Evolutionary conservation across 2,113 vertebrate genomes (phyloP), one percentile per base, ranked within the genome.

Genomic region (Engystomops pustulosus): DNA sequence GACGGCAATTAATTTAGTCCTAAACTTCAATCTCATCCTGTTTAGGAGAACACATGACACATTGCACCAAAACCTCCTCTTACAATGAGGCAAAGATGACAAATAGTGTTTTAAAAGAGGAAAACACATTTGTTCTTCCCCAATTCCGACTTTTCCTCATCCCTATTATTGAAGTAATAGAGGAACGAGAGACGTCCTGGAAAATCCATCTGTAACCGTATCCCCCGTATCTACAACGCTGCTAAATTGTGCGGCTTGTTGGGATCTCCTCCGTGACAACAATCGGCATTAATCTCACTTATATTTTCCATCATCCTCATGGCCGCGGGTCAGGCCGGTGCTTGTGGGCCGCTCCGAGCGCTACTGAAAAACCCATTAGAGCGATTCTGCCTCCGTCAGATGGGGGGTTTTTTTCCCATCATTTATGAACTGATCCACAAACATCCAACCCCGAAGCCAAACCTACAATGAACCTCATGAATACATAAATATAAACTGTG

Each of bases 221-320:
- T 91, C 92, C 91, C 90, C 88, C 89, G 92, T 93, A 93, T 91
- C 92, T 90, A 93, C 93, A 93, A 92, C 93, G 92, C 93, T 92
- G 91, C 93, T 90, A 94, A 96, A 91, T 88, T 91, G 90, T 93
- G 89, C 89, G 94, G 94, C 95, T 96, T 96, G 94, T 95, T 91
- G 96, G 96, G 95, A 97, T 95, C 96, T 98, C 96, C 96, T 98
- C 95, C 94, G 90, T 94, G 95, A 96, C 93, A 96, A 94, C 95
- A 94, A 91, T 94, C 93, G 92, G 92, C 95, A 97, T 98, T 99
- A 95, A 98, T 97, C 96, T 95, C 97, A 94, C 93, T 94, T 94
- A 93, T 92, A 95, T 94, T 94, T 94, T 94, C 93, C 93, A 93
- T 93, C 90, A 94, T 94, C 94, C 94, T 94, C 93, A 92, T 91